Evolutionary conservation across 2,888 invertebrate genomes (phyloP), one percentile per base, ranked within the genome.

Genomic region (Drosophila setosimentum): DNA sequence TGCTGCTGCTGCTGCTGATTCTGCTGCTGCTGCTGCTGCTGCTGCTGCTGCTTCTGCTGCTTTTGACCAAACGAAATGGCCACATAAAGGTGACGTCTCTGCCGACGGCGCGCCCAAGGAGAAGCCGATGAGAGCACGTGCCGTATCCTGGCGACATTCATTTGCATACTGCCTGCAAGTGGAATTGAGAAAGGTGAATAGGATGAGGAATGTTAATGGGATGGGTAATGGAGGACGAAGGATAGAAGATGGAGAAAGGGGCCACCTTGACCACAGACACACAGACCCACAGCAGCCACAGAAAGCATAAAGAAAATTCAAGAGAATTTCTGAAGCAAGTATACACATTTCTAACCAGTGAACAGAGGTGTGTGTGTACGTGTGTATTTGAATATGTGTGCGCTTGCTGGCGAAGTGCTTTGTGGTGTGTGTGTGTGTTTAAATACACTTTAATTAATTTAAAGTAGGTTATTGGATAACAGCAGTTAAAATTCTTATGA

Each of bases 141-240:
- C 80, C 73, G 73, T 60, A 70, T 80, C 69, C 73, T 66, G 69
- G 67, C 73, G 48, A 73, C 66, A 72, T 76, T 79, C 80, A 79
- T 79, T 79, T 79, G 73, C 78, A 79, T 79, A 76, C 76, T 66
- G 72, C 73, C 67, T 53, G 58, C 61, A 62, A 79, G 55, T 57
- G 59, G 57, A 35, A 64, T 57, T 45, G 60, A 18, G 40, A 40
- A 27, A 30, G 60, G 54, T 45, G 27, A 33, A 29, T 27, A 29
- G 45, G 18, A 54, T 48, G 51, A 29, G 35, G 7, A 60, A 27
- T 35, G 40, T 33, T 24, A 61, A 32, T 53, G 61, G 37, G 16
- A 53, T 2, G 21, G 11, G 21, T 33, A 27, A 29, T 24, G 45
- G 45, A 45, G 13, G 21, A 7, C 13, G 7, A 5, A n/a, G 13